Percentiles rank a stretch among this genome's conserved stretches.
phyloP scores from a whole-genome alignment of 2,113 vertebrate species.

The Turdus rufiventris region DNA sequence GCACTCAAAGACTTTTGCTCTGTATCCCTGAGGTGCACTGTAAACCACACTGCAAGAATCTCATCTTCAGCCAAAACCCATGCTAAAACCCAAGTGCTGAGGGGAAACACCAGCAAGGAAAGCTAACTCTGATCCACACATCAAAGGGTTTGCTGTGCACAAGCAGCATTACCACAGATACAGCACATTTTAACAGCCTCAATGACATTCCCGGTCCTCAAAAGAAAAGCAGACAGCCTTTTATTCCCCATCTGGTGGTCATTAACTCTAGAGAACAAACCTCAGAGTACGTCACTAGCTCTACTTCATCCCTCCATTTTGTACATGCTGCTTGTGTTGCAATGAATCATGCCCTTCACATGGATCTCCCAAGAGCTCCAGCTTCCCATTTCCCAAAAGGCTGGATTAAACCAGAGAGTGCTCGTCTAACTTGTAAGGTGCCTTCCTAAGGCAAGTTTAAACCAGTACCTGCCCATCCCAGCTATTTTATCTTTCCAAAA shows the following conservation, averaged over 20 bases:
- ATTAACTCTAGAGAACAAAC: slow-evolving; percentile 36
- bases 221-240: slow-evolving; percentile 35
- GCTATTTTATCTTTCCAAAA: slow-evolving; percentile 41
- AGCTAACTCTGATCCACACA: background rate
- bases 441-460: slow-evolving; percentile 47
- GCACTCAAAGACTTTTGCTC: background rate
- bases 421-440: slow-evolving; percentile 59
- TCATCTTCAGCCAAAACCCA: background rate
- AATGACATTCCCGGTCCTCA: background rate
- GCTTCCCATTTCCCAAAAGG: slow-evolving; percentile 20
- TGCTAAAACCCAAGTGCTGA: rapidly evolving
- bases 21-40: background rate
- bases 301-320: slow-evolving; percentile 51
- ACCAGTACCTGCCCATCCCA: slow-evolving; percentile 60
- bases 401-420: slow-evolving; percentile 5
- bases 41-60: background rate
- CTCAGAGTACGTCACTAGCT: slow-evolving; percentile 31
- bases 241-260: slow-evolving; percentile 57
- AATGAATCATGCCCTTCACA: slow-evolving; percentile 40
- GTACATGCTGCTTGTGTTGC: background rate
- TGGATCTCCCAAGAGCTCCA: background rate
- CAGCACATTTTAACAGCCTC: background rate
- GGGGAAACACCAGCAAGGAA: background rate
- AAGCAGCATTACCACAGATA: background rate
- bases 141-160: background rate